Base-by-base conservation (phyloP, 2,888 invertebrate genomes). In the Drosophila prolongata region DNA sequence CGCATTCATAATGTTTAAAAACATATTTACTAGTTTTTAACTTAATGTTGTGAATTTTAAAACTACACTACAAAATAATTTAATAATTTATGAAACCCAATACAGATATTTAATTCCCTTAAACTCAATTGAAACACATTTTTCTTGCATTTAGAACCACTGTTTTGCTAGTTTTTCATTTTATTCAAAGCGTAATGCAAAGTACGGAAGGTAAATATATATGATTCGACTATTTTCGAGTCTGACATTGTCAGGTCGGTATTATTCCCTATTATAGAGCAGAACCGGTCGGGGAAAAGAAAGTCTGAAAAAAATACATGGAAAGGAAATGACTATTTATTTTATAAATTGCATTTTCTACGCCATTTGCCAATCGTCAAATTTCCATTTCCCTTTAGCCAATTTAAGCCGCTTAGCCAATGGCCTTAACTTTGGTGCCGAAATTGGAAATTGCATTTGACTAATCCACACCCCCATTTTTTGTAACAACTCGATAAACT, bases 131-230 rank as follows among this genome's bases (percentile, higher is more conserved):
- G 1, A n/a, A 11, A 10, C 1, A 11, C 11, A 8, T 24, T 53
- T 53, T 2, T 14, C 24, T 3, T 0, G 1, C 9, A 34, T 2
- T 9, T 13, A 13, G 11, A n/a, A 27, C 65, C 65, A 66, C 67
- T 54, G 65, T 66, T 10, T 10, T 24, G 11, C 16, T 27, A 5
- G 19, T 16, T 35, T 55, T 27, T 11, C 6, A 5, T 2, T 13
- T 10, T 27, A 27, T 27, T 27, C 6, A n/a, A 30, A 38, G 16
- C 27, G 30, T 3, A 14, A 40, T 46, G 65, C 40, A 59, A 64
- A 71, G 14, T 64, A 68, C 87, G 89, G 87, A 89, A 85, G 77
- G 64, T 46, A 86, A 79, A 65, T 40, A 52, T 55, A 81, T 76
- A 75, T 60, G 66, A 70, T 60, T 78, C 62, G 35, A 46, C 49